A percentile compares a stretch with the other conserved stretches of the same genome.
These are phyloP conservation scores for Nasonia vitripennis DNA, from an alignment of 1,140 invertebrate species.

Conservation along the genomic window DNA sequence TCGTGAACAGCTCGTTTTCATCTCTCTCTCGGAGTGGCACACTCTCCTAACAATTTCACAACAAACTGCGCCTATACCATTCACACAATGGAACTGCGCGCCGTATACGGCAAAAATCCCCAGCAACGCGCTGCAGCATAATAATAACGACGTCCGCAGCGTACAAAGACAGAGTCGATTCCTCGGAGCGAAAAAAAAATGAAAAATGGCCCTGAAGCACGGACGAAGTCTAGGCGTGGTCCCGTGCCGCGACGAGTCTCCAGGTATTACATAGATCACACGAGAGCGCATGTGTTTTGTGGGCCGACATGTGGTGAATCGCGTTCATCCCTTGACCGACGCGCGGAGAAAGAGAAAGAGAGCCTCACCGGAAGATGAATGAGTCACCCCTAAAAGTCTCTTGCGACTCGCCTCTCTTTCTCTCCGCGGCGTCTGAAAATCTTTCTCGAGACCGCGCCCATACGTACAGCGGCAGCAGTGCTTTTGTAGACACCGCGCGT, in stretches of 20 bases:
- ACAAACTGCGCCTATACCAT: background rate
- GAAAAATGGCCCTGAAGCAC: slow-evolving; percentile 29
- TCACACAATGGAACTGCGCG: background rate
- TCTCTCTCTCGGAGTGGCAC: background rate
- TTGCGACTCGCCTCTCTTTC: slow-evolving; percentile 13
- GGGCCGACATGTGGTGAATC: slow-evolving; percentile 45
- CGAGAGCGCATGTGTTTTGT: slow-evolving; percentile 11
- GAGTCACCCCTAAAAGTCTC: slow-evolving; percentile 41
- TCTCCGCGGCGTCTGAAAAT: slow-evolving; percentile 24
- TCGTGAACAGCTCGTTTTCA: background rate
- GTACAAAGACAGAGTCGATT: slow-evolving; percentile 20
- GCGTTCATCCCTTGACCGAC: slow-evolving; percentile 39
- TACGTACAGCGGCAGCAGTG: background rate
- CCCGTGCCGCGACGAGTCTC: too few relatives aligned
- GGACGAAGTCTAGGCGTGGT: slow-evolving; percentile 37
- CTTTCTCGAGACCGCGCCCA: slow-evolving; percentile 44
- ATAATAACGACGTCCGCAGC: background rate
- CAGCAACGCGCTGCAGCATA: background rate
- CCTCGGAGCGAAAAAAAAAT: slow-evolving; percentile 36
- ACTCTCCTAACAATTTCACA: slow-evolving; percentile 16
- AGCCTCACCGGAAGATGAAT: slow-evolving; percentile 39
- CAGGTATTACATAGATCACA: slow-evolving; percentile 24
- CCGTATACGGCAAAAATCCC: background rate
- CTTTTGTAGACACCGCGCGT: slow-evolving; percentile 34
- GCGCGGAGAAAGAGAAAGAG: background rate